Evolutionary conservation across 2,113 vertebrate species (phyloP).

Genomic region (Dromiciops gliroides): DNA sequence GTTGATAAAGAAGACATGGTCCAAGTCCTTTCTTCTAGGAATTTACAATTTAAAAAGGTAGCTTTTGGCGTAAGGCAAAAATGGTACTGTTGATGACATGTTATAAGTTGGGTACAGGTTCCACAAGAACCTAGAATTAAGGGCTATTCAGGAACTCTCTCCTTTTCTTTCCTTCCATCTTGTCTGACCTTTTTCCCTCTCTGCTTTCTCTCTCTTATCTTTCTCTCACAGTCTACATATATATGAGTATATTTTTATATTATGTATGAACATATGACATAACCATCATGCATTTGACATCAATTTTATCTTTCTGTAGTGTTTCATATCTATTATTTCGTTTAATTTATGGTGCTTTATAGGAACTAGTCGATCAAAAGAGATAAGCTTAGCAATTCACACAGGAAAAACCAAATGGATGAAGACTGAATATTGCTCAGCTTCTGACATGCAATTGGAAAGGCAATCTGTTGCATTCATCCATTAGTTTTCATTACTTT

Average conservation of each 20-base stretch:
- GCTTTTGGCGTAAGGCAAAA: neutral
- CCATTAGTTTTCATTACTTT: neutral
- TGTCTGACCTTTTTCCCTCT: too few species aligned
- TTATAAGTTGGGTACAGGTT: neutral
- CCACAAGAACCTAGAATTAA: neutral
- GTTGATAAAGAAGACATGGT: neutral
- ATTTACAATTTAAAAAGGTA: neutral
- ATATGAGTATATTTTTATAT: too few species aligned
- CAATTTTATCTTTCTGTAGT: neutral
- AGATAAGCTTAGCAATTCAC: neutral
- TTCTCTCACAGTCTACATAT: too few species aligned
- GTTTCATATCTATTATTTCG: neutral
- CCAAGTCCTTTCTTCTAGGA: neutral
- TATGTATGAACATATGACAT: too few species aligned
- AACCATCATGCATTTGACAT: neutral
- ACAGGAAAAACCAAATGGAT: neutral
- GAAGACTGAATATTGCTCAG: neutral
- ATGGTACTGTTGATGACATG: neutral
- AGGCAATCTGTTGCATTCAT: neutral
- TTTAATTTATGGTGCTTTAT: neutral
- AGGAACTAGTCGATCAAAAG: neutral
- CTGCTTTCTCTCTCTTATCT: too few species aligned
- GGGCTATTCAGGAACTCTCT: neutral
- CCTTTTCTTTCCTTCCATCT: neutral
- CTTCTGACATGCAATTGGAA: neutral